phyloP scores from a whole-genome alignment of 2,888 invertebrate species.

The Flexamia atlantica region DNA sequence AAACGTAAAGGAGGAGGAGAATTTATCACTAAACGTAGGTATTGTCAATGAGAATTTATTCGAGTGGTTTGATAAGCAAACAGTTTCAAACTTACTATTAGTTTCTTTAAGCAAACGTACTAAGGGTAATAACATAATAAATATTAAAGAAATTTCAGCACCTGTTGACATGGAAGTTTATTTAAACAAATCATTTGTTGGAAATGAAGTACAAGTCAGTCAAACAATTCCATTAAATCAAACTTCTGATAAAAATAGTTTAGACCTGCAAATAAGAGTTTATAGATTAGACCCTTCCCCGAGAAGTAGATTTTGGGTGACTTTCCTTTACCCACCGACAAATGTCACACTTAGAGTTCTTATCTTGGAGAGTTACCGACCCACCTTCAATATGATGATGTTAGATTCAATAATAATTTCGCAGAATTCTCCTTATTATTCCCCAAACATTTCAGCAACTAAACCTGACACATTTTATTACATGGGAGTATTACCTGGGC shows the following conservation, averaged over 20 bases:
- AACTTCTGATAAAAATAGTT: not conserved
- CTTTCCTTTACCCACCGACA: not conserved
- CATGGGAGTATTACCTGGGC: not conserved
- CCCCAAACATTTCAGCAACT: not conserved
- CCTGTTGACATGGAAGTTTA: not conserved
- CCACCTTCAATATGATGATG: not conserved
- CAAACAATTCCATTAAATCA: not conserved
- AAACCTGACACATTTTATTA: not conserved
- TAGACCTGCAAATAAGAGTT: not conserved
- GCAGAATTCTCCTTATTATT: not conserved
- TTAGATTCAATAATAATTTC: not conserved
- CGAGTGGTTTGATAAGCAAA: not conserved
- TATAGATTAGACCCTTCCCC: not conserved
- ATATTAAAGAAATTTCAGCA: not conserved
- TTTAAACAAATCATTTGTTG: not conserved
- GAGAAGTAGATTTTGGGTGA: not conserved
- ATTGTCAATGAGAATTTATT: not conserved
- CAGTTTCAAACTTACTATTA: not conserved
- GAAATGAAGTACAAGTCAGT: not conserved
- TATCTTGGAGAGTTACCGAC: not conserved
- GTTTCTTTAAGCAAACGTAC: not conserved
- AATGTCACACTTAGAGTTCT: not conserved
- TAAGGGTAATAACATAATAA: not conserved
- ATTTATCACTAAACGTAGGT: not conserved
- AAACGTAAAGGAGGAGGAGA: not conserved